Percentiles rank a stretch among this genome's conserved stretches.
phyloP scores from a whole-genome alignment of 2,113 vertebrate genomes.

The Parus major region DNA sequence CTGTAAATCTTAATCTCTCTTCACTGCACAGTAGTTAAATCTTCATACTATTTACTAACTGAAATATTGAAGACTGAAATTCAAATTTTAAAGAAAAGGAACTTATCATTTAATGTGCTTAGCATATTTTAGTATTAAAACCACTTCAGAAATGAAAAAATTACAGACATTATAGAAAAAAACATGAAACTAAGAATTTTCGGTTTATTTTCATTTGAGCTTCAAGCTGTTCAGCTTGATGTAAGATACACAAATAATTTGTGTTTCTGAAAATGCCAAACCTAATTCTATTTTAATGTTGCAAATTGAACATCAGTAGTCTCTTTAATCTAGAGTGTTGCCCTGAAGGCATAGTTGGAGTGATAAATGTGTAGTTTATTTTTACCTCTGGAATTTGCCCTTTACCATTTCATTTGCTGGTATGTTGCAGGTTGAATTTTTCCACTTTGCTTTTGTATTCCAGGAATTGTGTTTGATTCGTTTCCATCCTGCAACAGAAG shows the following conservation, averaged over 20 bases:
- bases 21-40: neutral
- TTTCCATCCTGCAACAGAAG: constrained; percentile 94
- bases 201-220: neutral
- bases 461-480: constrained; percentile 96
- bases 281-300: neutral
- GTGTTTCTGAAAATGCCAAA: neutral
- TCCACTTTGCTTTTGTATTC: constrained; percentile 49
- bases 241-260: neutral
- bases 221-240: neutral
- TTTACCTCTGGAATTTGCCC: neutral
- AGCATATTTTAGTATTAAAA: neutral
- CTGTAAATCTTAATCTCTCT: neutral
- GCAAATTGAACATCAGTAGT: neutral
- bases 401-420: neutral
- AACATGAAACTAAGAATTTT: neutral
- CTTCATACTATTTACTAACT: neutral
- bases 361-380: neutral
- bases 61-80: neutral
- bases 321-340: neutral
- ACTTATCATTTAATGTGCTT: neutral
- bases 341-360: neutral
- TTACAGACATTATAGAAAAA: neutral
- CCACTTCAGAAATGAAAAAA: neutral
- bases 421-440: constrained; percentile 19
- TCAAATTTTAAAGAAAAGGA: neutral